Conservation (phyloP, 2,888 invertebrate genomes). For the Phytoseiulus persimilis region DNA sequence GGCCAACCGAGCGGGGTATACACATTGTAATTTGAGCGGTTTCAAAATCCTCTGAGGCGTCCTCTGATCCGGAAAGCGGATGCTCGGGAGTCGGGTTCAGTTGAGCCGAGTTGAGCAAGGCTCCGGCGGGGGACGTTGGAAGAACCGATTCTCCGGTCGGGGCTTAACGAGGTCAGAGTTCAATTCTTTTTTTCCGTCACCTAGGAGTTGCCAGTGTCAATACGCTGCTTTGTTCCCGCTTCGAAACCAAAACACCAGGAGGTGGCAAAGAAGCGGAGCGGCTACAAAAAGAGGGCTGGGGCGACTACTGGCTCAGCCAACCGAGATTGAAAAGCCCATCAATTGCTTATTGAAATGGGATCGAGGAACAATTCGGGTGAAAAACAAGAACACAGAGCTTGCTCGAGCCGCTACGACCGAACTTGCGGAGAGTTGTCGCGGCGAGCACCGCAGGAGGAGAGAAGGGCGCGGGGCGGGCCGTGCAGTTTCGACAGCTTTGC, state of each 20-base stretch:
- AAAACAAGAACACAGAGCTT: not conserved
- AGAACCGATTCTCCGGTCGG: not conserved
- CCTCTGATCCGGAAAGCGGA: not conserved
- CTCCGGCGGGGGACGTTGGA: not conserved
- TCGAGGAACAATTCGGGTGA: not conserved
- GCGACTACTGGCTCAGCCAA: not conserved
- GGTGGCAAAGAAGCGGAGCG: not conserved
- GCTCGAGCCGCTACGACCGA: too few species aligned
- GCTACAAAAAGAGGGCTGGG: not conserved
- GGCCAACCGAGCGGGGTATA: not conserved
- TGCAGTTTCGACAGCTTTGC: too few species aligned
- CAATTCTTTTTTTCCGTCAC: not conserved
- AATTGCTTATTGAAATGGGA: not conserved
- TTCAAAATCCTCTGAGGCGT: not conserved
- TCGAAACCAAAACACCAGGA: not conserved
- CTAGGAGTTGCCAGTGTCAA: not conserved
- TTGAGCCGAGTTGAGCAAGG: not conserved
- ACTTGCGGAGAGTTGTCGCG: not conserved
- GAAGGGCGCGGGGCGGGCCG: too few species aligned
- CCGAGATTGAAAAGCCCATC: not conserved
- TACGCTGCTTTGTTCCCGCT: not conserved
- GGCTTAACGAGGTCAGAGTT: not conserved
- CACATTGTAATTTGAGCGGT: not conserved
- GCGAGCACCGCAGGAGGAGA: not conserved
- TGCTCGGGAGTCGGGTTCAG: not conserved